These are phyloP conservation scores for Selenia dentaria DNA, from an alignment of 2,888 invertebrate genomes.

Conservation along the genomic window DNA sequence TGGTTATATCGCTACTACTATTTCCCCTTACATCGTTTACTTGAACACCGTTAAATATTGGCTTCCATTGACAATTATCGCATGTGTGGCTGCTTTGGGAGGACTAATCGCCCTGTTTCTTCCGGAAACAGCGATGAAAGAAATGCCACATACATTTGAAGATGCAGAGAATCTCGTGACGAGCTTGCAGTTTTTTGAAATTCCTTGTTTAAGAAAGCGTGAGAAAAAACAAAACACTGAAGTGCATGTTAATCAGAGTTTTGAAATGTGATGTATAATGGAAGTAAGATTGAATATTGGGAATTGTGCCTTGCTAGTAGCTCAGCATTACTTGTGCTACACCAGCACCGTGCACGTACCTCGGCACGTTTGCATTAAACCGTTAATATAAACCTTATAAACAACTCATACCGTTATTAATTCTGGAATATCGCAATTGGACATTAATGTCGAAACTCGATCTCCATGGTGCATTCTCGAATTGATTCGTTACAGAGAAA, in stretches of 20 bases:
- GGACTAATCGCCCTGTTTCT: conserved; percentile 48
- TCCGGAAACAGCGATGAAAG: conserved; percentile 64
- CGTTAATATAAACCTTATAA: too few species aligned
- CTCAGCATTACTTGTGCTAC: too few species aligned
- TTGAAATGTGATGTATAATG: conserved; percentile 30
- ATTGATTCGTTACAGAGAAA: too few species aligned
- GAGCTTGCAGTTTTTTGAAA: conserved; percentile 51
- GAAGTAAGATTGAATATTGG: too few species aligned
- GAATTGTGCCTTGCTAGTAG: too few species aligned
- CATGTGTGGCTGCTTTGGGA: conserved; percentile 43
- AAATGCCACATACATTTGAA: conserved; percentile 69
- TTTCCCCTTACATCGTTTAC: conserved; percentile 66
- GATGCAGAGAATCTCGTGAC: conserved; percentile 58
- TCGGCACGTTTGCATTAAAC: too few species aligned
- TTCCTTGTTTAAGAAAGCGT: conserved; percentile 49
- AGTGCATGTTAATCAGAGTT: conserved; percentile 34
- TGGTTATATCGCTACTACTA: conserved; percentile 51
- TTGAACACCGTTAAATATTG: conserved; percentile 50
- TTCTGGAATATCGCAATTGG: too few species aligned
- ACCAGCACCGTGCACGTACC: too few species aligned
- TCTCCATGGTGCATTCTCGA: too few species aligned
- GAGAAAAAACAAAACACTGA: conserved; percentile 17
- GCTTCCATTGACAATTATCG: conserved; percentile 60
- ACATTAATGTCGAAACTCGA: too few species aligned
- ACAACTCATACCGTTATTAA: too few species aligned